Percentiles rank a stretch among this genome's conserved stretches.
Evolutionary conservation across 2,797 vertebrate genomes (phyloP).

Genomic region (Melanotaenia pygmaea): DNA sequence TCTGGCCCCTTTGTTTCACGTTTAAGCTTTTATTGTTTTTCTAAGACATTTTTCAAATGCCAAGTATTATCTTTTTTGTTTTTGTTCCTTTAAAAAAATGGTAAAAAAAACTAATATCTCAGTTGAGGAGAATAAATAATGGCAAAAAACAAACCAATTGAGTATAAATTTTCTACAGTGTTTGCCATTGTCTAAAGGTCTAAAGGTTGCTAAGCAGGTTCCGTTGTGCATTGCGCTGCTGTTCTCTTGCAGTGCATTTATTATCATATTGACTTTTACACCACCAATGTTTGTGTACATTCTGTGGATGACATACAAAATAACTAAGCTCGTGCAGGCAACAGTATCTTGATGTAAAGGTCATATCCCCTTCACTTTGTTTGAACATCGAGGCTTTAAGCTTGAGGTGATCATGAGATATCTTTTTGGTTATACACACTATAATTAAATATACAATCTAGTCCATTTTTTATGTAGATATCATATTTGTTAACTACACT

Average conservation of each 20-base stretch:
- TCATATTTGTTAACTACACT: not conserved
- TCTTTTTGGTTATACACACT: not conserved
- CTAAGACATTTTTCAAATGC: slow-evolving; percentile 2
- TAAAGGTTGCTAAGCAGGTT: not conserved
- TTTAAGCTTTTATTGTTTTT: slow-evolving; percentile 1
- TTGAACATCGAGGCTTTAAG: not conserved
- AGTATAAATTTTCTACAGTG: not conserved
- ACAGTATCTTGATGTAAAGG: not conserved
- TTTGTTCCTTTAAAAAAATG: not conserved
- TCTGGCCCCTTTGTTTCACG: slow-evolving; percentile 57
- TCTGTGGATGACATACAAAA: not conserved
- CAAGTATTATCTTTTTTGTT: not conserved
- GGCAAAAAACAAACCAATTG: slow-evolving; percentile 10
- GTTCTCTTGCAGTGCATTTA: not conserved
- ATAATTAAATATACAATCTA: not conserved
- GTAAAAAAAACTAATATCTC: not conserved
- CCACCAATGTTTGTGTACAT: not conserved
- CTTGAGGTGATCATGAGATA: not conserved
- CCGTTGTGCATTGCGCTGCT: not conserved
- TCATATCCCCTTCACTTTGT: slow-evolving; percentile 7
- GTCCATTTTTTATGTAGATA: not conserved
- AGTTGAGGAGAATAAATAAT: not conserved
- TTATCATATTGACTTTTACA: not conserved
- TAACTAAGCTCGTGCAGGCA: not conserved
- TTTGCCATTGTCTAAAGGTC: not conserved